Evolutionary conservation across 64 coral and sea anemone genomes (phyloP), one percentile per base, ranked within the genome.

Genomic region (Astreopora myriophthalma): DNA sequence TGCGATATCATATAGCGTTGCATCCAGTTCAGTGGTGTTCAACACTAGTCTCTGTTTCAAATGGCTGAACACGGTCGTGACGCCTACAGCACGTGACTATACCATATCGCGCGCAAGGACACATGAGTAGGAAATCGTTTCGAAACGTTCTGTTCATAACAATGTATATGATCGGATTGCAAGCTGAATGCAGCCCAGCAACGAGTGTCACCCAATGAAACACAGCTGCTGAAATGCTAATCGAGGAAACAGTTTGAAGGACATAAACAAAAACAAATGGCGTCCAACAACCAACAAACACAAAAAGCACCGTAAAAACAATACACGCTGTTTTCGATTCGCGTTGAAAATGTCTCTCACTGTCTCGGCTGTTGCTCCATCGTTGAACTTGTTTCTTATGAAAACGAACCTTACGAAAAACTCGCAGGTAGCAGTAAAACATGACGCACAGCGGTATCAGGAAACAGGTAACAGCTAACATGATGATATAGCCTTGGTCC

Each of bases 251-350:
- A 17, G 80, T 39, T 35, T 90, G 91, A 12, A 96, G 64, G n/a
- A 99, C 55, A 71, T 99, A 91, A 1, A 99, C 97, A 22, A 92
- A 63, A 2, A 99, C 97, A 38, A 95, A 99, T 1, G 97, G 97
- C 34, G 90, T 87, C 97, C 97, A 99, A 44, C 93, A 95, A 29
- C 71, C 82, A 6, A 85, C 71, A 72, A 99, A 99, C 3, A 96
- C 91, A n/a, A 86, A 83, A 12, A 99, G 87, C n/a, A 99, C 97
- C 7, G 97, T 91, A 46, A 99, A 92, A 2, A 99, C 97, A 8
- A 99, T 90, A 71, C 95, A 90, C 1, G 97, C 94, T 6, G 97
- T 99, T 81, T 92, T 95, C 74, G 88, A 90, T 88, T 99, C 97
- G 16, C 91, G 89, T 63, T 55, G 48, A 73, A 99, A 91, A 12